Conservation (phyloP, 1,140 invertebrate species). For the Portunus trituberculatus region DNA sequence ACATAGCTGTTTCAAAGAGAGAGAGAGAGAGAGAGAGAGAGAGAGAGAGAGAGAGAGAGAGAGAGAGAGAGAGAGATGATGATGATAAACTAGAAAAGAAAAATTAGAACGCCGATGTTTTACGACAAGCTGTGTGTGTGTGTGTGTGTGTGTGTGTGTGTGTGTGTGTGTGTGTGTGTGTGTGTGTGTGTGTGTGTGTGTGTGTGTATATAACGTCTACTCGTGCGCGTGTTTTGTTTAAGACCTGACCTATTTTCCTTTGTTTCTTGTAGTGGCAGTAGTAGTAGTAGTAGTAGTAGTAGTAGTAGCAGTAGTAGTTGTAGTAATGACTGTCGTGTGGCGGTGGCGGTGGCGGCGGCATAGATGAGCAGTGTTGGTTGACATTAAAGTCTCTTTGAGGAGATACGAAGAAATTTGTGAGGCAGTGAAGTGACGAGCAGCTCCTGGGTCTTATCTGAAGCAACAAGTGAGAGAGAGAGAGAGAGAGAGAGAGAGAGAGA, state of each 20-base stretch:
- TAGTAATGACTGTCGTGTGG: too few relatives aligned
- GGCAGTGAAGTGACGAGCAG: background rate
- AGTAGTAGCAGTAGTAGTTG: too few relatives aligned
- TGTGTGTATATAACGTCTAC: background rate
- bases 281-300: too few relatives aligned
- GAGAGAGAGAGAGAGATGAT: background rate
- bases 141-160: background rate
- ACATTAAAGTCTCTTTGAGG: too few relatives aligned
- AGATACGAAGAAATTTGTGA: background rate
- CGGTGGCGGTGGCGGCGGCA: background rate
- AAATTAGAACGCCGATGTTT: background rate
- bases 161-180: background rate
- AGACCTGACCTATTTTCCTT: too few relatives aligned
- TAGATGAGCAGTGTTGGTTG: background rate
- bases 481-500: constrained; percentile 17
- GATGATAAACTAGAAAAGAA: background rate
- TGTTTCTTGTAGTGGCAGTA: too few relatives aligned
- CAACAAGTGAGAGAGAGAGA: constrained; percentile 20
- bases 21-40: constrained; percentile 20
- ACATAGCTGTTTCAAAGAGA: background rate
- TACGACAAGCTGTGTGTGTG: background rate
- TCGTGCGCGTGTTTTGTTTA: too few relatives aligned
- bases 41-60: constrained; percentile 20
- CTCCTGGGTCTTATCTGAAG: background rate
- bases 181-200: background rate